These are phyloP conservation scores for Gnathonemus longibarbis DNA, from an alignment of 2,113 vertebrate genomes.

Conservation along the genomic window DNA sequence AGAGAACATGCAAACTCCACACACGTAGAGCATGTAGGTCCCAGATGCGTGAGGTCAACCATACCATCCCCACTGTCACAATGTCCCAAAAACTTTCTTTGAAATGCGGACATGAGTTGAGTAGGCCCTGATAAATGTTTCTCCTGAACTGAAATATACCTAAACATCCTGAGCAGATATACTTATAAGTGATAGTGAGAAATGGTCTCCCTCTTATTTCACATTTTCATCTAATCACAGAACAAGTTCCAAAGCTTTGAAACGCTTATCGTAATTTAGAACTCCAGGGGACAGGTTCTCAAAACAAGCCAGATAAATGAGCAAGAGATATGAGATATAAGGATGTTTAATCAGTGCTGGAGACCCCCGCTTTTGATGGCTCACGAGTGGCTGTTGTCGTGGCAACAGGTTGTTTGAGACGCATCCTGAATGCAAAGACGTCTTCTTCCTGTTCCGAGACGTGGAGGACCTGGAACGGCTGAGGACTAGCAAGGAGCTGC, in stretches of 20 bases:
- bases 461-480: slow-evolving; percentile 66
- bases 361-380: slow-evolving; percentile 20
- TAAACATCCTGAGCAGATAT: not conserved
- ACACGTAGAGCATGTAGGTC: too few relatives aligned
- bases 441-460: slow-evolving; percentile 69
- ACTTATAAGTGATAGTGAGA: not conserved
- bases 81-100: not conserved
- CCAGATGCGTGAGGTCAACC: too few relatives aligned
- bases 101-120: not conserved
- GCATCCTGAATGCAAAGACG: slow-evolving; percentile 70
- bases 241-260: not conserved
- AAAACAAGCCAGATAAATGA: not conserved
- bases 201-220: not conserved
- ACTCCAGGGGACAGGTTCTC: not conserved
- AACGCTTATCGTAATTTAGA: not conserved
- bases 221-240: not conserved
- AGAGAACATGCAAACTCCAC: too few relatives aligned
- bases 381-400: slow-evolving; percentile 41
- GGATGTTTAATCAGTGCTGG: slow-evolving; percentile 11
- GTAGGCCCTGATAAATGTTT: not conserved
- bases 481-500: slow-evolving; percentile 59
- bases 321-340: slow-evolving; percentile 22
- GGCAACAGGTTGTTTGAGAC: slow-evolving; percentile 69
- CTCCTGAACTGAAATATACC: not conserved
- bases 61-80: not conserved